A percentile compares a stretch with the other conserved stretches of the same genome.
Conservation (phyloP, 2,888 invertebrate species). For the Oegoconia quadripuncta region DNA sequence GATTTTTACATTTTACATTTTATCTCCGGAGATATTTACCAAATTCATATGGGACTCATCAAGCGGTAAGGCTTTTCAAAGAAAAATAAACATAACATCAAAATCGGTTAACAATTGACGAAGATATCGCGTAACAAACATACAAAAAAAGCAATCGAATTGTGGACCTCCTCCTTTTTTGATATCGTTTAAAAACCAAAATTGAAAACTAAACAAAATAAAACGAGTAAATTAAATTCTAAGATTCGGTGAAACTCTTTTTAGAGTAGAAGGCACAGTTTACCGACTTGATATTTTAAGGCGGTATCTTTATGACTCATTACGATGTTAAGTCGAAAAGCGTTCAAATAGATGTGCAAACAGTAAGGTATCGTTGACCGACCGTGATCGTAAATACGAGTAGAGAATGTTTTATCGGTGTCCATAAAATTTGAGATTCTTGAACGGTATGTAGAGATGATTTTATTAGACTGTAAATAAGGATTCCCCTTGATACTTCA, state of each 20-base stretch:
- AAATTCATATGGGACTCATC: too few species aligned
- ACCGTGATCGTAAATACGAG: constrained; percentile 37
- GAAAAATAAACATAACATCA: too few species aligned
- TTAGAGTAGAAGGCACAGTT: constrained; percentile 1
- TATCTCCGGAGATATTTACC: too few species aligned
- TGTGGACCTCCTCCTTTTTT: too few species aligned
- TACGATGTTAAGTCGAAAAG: constrained; percentile 27
- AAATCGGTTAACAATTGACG: too few species aligned
- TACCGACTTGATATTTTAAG: constrained; percentile 18
- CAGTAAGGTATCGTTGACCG: constrained; percentile 30
- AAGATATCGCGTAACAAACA: too few species aligned
- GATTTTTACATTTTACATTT: too few species aligned
- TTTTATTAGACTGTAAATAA: constrained; percentile 9
- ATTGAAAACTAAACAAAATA: neutral
- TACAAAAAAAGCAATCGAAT: too few species aligned
- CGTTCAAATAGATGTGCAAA: constrained; percentile 48
- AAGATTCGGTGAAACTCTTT: neutral
- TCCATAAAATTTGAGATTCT: constrained; percentile 46
- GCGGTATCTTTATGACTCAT: constrained; percentile 56
- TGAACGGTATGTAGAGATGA: constrained; percentile 28
- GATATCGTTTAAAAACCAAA: neutral
- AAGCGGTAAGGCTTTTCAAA: too few species aligned
- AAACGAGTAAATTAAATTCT: neutral
- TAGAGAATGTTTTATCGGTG: constrained; percentile 41
- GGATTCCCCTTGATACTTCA: neutral